These are phyloP conservation scores for Thelaira solivaga DNA, from an alignment of 2,888 invertebrate species.

Conservation along the genomic window DNA sequence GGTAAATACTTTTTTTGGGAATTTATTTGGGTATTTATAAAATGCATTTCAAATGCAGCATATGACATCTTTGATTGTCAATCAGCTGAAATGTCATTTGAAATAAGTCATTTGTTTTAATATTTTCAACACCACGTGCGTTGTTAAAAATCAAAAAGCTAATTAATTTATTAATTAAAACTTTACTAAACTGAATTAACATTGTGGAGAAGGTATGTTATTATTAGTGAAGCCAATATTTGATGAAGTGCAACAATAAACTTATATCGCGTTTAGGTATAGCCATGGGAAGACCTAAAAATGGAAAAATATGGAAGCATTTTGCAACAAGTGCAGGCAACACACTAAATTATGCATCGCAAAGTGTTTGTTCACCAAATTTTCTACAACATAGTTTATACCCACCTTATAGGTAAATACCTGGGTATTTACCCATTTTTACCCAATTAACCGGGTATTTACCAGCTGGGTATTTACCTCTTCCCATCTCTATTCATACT, in stretches of 20 bases:
- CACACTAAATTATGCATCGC: no score
- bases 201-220: conserved; percentile 1
- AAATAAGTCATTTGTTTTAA: conserved; percentile 1
- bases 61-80: background rate
- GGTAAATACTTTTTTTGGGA: background rate
- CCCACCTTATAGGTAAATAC: no score
- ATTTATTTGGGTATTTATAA: background rate
- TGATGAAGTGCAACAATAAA: conserved; percentile 22
- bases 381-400: no score
- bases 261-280: conserved; percentile 8
- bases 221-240: conserved; percentile 15
- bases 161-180: background rate
- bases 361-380: no score
- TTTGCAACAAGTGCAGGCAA: conserved; percentile 35
- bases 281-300: conserved; percentile 28
- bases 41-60: background rate
- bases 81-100: background rate
- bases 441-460: no score
- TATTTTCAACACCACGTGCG: background rate
- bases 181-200: conserved; percentile 1
- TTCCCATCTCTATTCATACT: no score
- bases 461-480: no score
- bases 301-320: conserved; percentile 28
- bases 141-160: no score
- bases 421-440: no score